Base-by-base conservation (phyloP, 2,113 vertebrate genomes). In the Elgaria multicarinata region DNA sequence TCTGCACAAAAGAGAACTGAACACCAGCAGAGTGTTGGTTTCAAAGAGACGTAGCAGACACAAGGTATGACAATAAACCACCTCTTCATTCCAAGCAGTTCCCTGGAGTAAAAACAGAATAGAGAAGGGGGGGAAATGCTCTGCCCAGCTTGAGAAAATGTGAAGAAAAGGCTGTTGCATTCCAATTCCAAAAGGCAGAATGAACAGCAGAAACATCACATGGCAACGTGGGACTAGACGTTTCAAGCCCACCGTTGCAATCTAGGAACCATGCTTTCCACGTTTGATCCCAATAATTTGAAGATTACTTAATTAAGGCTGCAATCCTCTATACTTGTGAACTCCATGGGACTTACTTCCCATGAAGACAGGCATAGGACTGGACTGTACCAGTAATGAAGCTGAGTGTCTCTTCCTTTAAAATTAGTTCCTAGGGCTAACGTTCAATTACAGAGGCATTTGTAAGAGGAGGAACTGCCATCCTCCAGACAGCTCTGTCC, bases 221-320 rank as follows among this genome's bases (percentile, higher is more conserved):
- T 46, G 92, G 24, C 1, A 64, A 76, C 3, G 10, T 0, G 79
- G 67, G 93, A 66, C 86, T 92, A 95, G 94, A 86, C 72, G 87
- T 93, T 93, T 93, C 67, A 91, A 93, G 76, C 58, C 87, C 58
- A 64, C 77, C 64, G 67, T 94, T 55, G 58, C 90, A 79, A 79
- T 91, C 90, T 94, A 93, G 90, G 16, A 88, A 80, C 74, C 92
- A 83, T 55, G 90, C 91, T 69, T 83, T 83, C 71, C 44, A 94
- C 90, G 93, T 92, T 94, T 91, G 81, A 94, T 92, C 92, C 80
- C 93, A 93, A 88, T 94, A 93, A 94, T 78, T 67, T 24, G 18
- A 92, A 91, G 77, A 66, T 91, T 93, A 83, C 85, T 95, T 94
- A 92, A 92, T 94, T 96, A 85, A 78, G 93, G 9, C 9, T 53